These are phyloP conservation scores for Himalopsyche tibetana DNA, from an alignment of 2,888 invertebrate species.

Conservation along the genomic window DNA sequence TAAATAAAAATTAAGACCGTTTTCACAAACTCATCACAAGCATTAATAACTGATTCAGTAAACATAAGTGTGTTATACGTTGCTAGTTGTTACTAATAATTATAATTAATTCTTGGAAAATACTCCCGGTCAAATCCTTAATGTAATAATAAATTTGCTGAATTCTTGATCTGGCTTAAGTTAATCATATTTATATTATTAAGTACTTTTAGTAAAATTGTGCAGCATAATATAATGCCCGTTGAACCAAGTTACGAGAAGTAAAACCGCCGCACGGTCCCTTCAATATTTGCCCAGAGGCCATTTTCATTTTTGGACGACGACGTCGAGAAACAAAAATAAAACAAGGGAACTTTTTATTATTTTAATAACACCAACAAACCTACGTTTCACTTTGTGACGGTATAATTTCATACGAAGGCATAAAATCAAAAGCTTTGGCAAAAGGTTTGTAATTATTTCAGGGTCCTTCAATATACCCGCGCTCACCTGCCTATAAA, in stretches of 20 bases:
- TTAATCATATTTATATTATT: no score
- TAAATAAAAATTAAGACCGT: no score
- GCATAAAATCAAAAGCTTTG: constrained; percentile 60
- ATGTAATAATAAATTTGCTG: no score
- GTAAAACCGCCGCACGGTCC: constrained; percentile 46
- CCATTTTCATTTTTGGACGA: constrained; percentile 52
- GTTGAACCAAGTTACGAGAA: not conserved
- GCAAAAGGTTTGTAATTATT: constrained; percentile 62
- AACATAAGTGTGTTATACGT: no score
- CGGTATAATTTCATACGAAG: constrained; percentile 60
- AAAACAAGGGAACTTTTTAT: constrained; percentile 57
- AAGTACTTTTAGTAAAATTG: no score
- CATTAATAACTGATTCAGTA: no score
- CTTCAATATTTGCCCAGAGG: constrained; percentile 54
- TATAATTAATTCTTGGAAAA: no score
- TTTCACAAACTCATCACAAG: no score
- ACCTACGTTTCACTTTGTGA: constrained; percentile 64
- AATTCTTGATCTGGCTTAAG: no score
- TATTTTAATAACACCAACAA: constrained; percentile 64
- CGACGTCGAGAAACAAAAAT: constrained; percentile 55
- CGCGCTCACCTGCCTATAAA: constrained; percentile 56
- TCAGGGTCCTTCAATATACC: constrained; percentile 38
- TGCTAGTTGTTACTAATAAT: no score
- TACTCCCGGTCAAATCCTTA: no score
- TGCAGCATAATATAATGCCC: no score